Evolutionary conservation across 2,797 vertebrate genomes (phyloP).

Genomic region (Melanotaenia pygmaea): DNA sequence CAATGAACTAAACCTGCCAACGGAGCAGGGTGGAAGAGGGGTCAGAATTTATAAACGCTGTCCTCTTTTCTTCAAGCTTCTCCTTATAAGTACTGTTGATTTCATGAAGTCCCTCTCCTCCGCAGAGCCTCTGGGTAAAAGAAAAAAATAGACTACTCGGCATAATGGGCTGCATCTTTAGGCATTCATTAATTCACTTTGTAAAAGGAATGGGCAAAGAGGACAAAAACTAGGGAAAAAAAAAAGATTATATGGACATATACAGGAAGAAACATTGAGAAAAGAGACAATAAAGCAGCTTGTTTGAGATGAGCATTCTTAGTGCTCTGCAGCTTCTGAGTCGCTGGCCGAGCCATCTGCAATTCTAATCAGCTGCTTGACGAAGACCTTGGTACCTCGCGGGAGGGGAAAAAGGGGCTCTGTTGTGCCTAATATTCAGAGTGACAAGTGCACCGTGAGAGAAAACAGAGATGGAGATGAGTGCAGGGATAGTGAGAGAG

Average conservation of each 20-base stretch:
- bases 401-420: slow-evolving; percentile 46
- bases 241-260: slow-evolving; percentile 38
- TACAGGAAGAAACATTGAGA: slow-evolving; percentile 29
- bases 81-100: slow-evolving; percentile 52
- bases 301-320: slow-evolving; percentile 53
- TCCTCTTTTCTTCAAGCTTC: slow-evolving; percentile 18
- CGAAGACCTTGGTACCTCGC: slow-evolving; percentile 67
- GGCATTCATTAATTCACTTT: slow-evolving; percentile 69
- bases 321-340: slow-evolving; percentile 45
- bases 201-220: slow-evolving; percentile 34
- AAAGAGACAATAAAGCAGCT: slow-evolving; percentile 55
- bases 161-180: slow-evolving; percentile 60
- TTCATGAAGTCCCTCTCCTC: slow-evolving; percentile 31
- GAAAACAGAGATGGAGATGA: slow-evolving; percentile 38
- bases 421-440: slow-evolving; percentile 48
- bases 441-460: slow-evolving; percentile 46
- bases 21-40: slow-evolving; percentile 5
- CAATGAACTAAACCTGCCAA: slow-evolving; percentile 20
- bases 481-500: slow-evolving; percentile 21
- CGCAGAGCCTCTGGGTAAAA: slow-evolving; percentile 3
- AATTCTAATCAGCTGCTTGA: slow-evolving; percentile 79
- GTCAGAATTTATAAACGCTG: slow-evolving; percentile 28
- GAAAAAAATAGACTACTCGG: slow-evolving; percentile 32
- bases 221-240: neutral
- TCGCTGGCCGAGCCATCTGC: slow-evolving; percentile 63